Conservation (phyloP, 2,113 vertebrate genomes). For the Recurvirostra avosetta region DNA sequence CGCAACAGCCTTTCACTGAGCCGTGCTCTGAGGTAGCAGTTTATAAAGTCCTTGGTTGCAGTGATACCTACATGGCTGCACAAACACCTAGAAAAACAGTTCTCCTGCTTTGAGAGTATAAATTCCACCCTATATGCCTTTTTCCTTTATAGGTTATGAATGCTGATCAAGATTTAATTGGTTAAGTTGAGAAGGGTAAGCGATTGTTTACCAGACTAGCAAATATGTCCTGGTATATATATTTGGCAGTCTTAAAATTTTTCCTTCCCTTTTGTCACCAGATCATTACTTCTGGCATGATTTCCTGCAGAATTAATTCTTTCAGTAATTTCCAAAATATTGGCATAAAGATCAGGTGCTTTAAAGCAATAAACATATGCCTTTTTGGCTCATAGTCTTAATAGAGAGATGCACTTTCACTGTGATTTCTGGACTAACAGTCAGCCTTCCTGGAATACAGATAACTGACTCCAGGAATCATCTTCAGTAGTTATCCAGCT, state of each 20-base stretch:
- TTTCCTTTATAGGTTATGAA: not conserved
- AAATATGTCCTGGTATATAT: not conserved
- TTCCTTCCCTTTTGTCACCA: not conserved
- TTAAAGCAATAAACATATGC: not conserved
- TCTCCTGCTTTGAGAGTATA: not conserved
- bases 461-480: not conserved
- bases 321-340: not conserved
- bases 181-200: not conserved
- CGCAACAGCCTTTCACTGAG: not conserved
- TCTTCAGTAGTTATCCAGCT: not conserved
- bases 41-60: not conserved
- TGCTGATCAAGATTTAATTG: not conserved
- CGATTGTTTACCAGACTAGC: rapidly evolving
- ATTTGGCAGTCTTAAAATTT: not conserved
- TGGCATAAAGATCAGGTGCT: not conserved
- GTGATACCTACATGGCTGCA: not conserved
- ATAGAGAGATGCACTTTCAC: not conserved
- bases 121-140: not conserved
- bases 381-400: not conserved
- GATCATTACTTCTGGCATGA: not conserved
- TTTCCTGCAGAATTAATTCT: not conserved
- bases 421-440: not conserved
- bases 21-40: rapidly evolving
- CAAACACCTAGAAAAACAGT: not conserved
- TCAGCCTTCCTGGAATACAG: not conserved